Base-by-base conservation (phyloP, 1,140 invertebrate genomes). In the Bombyx mori region DNA sequence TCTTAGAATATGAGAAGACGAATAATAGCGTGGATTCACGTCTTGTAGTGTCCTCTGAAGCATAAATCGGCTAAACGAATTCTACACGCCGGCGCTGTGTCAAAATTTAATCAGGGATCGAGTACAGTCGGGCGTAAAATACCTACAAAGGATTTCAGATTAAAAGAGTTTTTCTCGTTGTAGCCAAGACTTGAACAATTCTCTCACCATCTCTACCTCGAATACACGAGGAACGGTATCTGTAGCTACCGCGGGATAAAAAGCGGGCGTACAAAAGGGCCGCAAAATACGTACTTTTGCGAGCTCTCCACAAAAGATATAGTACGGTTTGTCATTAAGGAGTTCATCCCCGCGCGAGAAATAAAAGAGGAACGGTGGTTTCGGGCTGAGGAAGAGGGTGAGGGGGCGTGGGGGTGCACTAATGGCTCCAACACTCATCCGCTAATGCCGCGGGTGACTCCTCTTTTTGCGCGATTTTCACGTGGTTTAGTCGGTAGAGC, bases 291-390 rank as follows among this genome's bases (percentile, higher is more conserved):
- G 79, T 83, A 83, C 81, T 86, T 78, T 79, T 77, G 79, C 79
- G 78, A 78, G 76, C 75, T 83, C 77, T 83, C 75, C 76, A 84
- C 79, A 86, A 84, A 84, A 86, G 80, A 86, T 82, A 84, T 84
- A 86, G 83, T 84, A 86, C 79, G 83, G 83, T 86, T 84, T 86
- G 83, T 86, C 83, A 86, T 86, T 86, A 86, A 86, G 83, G 83
- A 86, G 83, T 86, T 86, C 83, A 86, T 84, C 83, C 81, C 80
- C 77, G 81, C 80, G 79, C 79, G 77, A 79, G 83, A 86, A 86
- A 84, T 86, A 86, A 86, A 86, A 86, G 83, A 86, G 79, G 79
- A 75, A 81, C 74, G 76, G 73, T 59, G 75, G 71, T 69, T 66
- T 67, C 64, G 64, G 75, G 68, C 65, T 64, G 64, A 72, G 57